Evolutionary conservation across 53 echinoderm and acorn worm species (phyloP).

Genomic region (Stichopus horrens): DNA sequence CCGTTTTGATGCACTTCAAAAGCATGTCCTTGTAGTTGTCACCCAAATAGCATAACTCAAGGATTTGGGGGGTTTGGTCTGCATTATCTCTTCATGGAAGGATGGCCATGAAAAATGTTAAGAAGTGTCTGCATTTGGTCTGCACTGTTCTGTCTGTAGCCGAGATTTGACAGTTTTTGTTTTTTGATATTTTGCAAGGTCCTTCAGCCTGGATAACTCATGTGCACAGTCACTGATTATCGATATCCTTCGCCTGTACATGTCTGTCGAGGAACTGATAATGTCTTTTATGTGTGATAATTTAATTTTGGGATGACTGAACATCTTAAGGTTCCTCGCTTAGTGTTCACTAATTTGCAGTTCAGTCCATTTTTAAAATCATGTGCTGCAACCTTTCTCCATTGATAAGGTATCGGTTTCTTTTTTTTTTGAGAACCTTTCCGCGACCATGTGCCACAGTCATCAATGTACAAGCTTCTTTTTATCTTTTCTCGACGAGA

Average conservation of each 20-base stretch:
- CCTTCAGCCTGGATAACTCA: neutral
- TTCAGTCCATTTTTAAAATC: neutral
- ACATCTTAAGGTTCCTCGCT: neutral
- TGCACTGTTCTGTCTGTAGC: constrained; percentile 12
- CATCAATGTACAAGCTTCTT: constrained; percentile 8
- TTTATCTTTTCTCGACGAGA: neutral
- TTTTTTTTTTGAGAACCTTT: constrained; percentile 29
- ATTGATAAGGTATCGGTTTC: too few species aligned
- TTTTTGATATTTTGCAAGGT: neutral
- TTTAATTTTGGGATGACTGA: too few species aligned
- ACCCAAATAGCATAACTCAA: constrained; percentile 43
- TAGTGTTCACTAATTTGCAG: neutral
- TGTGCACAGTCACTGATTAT: neutral
- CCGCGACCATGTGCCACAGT: constrained; percentile 29
- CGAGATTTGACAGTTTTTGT: neutral
- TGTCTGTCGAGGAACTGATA: too few species aligned
- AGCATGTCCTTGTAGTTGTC: constrained; percentile 40
- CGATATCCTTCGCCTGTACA: constrained; percentile 31
- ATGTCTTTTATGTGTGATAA: too few species aligned
- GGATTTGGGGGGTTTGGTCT: constrained; percentile 30
- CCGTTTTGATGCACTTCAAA: too few species aligned
- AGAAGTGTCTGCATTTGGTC: constrained; percentile 40
- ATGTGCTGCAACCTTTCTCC: too few species aligned
- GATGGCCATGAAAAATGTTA: constrained; percentile 21
- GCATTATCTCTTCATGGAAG: constrained; percentile 42